Evolutionary conservation across 64 coral and sea anemone species (phyloP), one percentile per base, ranked within the genome.

Genomic region (Platygyra sinensis): DNA sequence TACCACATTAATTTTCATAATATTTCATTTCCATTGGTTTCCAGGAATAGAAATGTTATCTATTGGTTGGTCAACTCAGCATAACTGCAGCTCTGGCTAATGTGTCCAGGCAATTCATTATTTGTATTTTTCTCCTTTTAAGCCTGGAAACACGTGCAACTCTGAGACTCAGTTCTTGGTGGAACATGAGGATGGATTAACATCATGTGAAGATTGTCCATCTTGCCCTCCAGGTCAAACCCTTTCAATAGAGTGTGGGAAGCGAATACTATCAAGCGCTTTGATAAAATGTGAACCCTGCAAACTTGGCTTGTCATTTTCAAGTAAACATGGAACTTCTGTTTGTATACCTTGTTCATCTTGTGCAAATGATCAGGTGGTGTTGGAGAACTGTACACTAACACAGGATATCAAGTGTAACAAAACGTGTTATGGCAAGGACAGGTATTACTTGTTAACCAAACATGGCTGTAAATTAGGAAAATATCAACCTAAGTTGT

Each of bases 351-450:
- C 24, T 2, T 79, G 76, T 57, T 24, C 76, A 15, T 57, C 49
- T 10, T 79, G 76, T 20, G 16, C 76, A 25, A 27, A 79, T 13
- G 76, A 79, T 54, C 76, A 79, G 76, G 46, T 79, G 24, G 76
- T 79, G 20, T 1, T 30, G 0, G 10, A 57, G 49, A 79, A 54
- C 51, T 79, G 76, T 49, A 55, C 76, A 30, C 2, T 12, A 9
- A 25, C 3, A 10, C 0, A 4, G 25, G 49, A 79, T 22, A 25
- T 79, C 8, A 29, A 79, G 22, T 79, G 76, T 79, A 12, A 13
- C 28, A 60, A 57, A 15, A 10, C 16, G 24, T 79, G 76, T 54
- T 55, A 79, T 50, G 55, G 76, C 51, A 79, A 79, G 25, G 51
- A 79, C 76, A 79, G 50, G 76, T 36, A 36, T 3, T 42, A 49